Evolutionary conservation across 92 coral and sea anemone genomes (phyloP).

Genomic region (Phenganax marumi): DNA sequence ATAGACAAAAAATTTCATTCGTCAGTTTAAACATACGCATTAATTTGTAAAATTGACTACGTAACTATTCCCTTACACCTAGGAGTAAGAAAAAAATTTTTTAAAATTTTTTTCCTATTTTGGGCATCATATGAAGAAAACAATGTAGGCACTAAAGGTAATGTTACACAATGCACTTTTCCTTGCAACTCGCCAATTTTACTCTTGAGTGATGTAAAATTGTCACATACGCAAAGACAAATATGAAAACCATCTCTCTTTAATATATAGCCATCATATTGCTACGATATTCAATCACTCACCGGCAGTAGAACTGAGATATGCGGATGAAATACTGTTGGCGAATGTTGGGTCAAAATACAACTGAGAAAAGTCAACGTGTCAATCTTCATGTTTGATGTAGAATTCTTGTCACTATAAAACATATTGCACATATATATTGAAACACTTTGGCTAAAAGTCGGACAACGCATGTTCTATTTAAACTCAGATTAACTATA

Average conservation of each 20-base stretch:
- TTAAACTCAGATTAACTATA: neutral
- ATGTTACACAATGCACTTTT: neutral
- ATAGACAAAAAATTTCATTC: too few species aligned
- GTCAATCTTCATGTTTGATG: slow-evolving; percentile 98
- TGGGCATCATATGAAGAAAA: neutral
- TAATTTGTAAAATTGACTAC: too few species aligned
- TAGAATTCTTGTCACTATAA: slow-evolving; percentile 90
- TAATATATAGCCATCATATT: too few species aligned
- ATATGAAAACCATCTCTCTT: too few species aligned
- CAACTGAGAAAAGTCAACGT: slow-evolving; percentile 93
- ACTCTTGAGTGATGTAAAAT: too few species aligned
- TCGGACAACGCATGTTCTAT: neutral
- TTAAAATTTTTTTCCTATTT: too few species aligned
- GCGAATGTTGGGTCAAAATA: slow-evolving; percentile 91
- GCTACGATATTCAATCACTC: slow-evolving; percentile 34
- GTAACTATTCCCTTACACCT: too few species aligned
- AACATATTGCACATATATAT: neutral
- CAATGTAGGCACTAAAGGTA: neutral
- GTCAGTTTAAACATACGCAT: too few species aligned
- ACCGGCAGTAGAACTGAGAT: slow-evolving; percentile 84
- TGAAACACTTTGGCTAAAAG: neutral
- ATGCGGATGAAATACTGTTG: slow-evolving; percentile 88
- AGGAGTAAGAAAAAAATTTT: too few species aligned
- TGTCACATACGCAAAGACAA: too few species aligned
- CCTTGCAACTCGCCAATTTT: too few species aligned